These are phyloP conservation scores for Cydia pomonella DNA, from an alignment of 1,140 invertebrate genomes.

Conservation along the genomic window DNA sequence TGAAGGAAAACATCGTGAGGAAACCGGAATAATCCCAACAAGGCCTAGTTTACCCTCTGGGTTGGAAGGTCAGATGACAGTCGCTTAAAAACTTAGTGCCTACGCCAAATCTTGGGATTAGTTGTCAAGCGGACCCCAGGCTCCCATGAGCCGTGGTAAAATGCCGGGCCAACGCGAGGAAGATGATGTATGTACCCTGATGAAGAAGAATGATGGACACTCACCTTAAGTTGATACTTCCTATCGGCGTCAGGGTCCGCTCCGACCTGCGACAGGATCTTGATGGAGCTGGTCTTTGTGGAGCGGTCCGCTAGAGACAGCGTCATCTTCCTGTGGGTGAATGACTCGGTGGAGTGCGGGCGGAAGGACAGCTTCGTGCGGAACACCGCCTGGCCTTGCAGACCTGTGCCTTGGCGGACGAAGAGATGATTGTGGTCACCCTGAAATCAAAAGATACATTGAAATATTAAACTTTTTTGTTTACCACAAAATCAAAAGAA, in stretches of 20 bases:
- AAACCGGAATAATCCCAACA: too few relatives aligned
- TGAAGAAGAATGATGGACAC: too few relatives aligned
- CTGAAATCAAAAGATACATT: slow-evolving; percentile 72
- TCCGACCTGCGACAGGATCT: slow-evolving; percentile 96
- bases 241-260: slow-evolving; percentile 96
- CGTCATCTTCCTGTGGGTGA: slow-evolving; percentile 99
- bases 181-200: too few relatives aligned
- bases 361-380: slow-evolving; percentile 97
- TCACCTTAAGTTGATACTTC: slow-evolving; percentile 93
- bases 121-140: too few relatives aligned
- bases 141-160: too few relatives aligned
- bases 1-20: too few relatives aligned
- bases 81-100: too few relatives aligned
- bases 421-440: slow-evolving; percentile 97
- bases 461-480: slow-evolving; percentile 29
- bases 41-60: too few relatives aligned
- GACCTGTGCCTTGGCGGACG: slow-evolving; percentile 97
- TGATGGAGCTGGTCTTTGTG: slow-evolving; percentile 97
- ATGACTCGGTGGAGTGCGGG: slow-evolving; percentile 98
- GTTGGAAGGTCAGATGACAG: too few relatives aligned
- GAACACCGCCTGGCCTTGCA: slow-evolving; percentile 98
- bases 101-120: too few relatives aligned
- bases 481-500: too few relatives aligned
- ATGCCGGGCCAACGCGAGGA: too few relatives aligned
- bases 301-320: slow-evolving; percentile 97